A percentile compares a stretch with the other conserved stretches of the same genome.
phyloP scores from a whole-genome alignment of 1,140 invertebrate genomes.

The Notospermus geniculatus region DNA sequence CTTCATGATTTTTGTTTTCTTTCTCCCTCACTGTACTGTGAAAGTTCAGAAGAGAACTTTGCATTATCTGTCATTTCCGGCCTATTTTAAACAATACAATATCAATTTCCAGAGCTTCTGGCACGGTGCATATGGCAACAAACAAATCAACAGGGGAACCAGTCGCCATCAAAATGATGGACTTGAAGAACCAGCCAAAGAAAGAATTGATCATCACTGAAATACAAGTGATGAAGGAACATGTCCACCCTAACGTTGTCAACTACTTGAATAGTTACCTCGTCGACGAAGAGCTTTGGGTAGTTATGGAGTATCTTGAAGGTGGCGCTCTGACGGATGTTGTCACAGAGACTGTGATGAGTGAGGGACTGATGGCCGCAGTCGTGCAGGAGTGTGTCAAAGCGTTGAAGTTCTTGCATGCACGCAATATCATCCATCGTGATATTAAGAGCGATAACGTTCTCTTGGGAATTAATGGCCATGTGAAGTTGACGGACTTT shows the following conservation, averaged over 20 bases:
- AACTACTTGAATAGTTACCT: constrained; percentile 83
- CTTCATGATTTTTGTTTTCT: constrained; percentile 3
- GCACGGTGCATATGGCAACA: constrained; percentile 56
- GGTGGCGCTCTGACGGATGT: constrained; percentile 62
- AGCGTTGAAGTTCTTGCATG: constrained; percentile 94
- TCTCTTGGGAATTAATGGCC: constrained; percentile 52
- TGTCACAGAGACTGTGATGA: constrained; percentile 61
- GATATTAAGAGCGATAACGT: constrained; percentile 59
- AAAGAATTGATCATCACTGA: constrained; percentile 62
- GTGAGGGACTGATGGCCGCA: constrained; percentile 91
- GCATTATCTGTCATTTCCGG: neutral
- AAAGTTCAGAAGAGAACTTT: neutral
- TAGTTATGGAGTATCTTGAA: constrained; percentile 62
- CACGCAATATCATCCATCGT: constrained; percentile 93
- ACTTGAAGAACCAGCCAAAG: constrained; percentile 59
- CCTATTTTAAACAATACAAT: neutral
- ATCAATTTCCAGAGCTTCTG: constrained; percentile 54
- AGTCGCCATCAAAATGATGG: constrained; percentile 61
- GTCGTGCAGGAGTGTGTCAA: constrained; percentile 89
- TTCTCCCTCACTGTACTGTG: neutral
- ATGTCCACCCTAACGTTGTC: constrained; percentile 58
- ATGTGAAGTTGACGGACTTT: constrained; percentile 57
- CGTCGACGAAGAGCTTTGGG: constrained; percentile 71
- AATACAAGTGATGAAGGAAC: constrained; percentile 57
- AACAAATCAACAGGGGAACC: constrained; percentile 37